Evolutionary conservation across 2,888 invertebrate species (phyloP).

Genomic region (Himalopsyche kuldschensis): DNA sequence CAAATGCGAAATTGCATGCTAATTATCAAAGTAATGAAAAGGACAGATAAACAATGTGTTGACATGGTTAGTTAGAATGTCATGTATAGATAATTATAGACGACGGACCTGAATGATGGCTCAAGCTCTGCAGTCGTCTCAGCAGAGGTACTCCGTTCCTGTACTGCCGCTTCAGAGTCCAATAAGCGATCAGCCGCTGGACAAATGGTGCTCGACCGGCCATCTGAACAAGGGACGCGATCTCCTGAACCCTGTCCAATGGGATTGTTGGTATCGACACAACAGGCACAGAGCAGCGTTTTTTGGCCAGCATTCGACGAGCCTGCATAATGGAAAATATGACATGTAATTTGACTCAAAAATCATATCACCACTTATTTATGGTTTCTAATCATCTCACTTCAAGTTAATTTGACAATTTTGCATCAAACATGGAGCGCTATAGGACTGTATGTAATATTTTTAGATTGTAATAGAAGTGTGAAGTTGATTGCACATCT

Average conservation of each 20-base stretch:
- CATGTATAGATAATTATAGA: neutral
- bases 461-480: no score
- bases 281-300: conserved; percentile 85
- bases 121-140: conserved; percentile 72
- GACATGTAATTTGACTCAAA: no score
- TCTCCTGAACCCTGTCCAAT: conserved; percentile 83
- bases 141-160: conserved; percentile 95
- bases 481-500: no score
- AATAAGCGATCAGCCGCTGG: conserved; percentile 89
- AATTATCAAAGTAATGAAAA: neutral
- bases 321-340: conserved; percentile 52
- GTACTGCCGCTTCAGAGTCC: conserved; percentile 94
- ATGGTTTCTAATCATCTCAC: no score
- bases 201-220: conserved; percentile 77
- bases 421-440: no score
- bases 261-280: conserved; percentile 94
- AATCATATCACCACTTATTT: no score
- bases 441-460: no score
- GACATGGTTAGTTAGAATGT: neutral
- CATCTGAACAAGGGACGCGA: conserved; percentile 73
- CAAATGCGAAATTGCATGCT: no score
- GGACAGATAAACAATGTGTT: no score
- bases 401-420: no score
- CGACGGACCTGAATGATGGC: conserved; percentile 24
- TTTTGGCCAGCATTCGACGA: conserved; percentile 83